Percentiles rank a stretch among this genome's conserved stretches.
Conservation (phyloP, 2,113 vertebrate species). For the Rhinolophus ferrumequinum region DNA sequence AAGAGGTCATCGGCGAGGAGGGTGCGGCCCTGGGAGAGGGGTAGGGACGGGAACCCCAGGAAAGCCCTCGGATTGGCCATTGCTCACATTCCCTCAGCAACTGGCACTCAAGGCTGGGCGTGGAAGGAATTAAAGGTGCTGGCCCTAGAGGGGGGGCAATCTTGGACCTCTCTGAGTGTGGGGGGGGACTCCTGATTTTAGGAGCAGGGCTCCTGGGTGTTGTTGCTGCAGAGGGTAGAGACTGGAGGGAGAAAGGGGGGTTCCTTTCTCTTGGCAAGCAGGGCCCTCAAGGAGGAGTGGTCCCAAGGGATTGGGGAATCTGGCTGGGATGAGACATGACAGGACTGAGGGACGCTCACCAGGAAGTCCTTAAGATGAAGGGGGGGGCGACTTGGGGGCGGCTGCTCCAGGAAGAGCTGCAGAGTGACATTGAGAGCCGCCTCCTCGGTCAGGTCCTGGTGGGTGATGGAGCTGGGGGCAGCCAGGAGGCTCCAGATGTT, state of each 20-base stretch:
- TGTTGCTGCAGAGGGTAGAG: not conserved
- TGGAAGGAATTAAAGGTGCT: not conserved
- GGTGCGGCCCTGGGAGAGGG: conserved; percentile 69
- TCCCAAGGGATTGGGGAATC: not conserved
- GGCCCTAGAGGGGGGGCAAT: not conserved
- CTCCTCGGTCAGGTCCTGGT: conserved; percentile 91
- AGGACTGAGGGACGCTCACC: conserved; percentile 58
- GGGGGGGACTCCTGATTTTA: not conserved
- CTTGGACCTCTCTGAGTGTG: not conserved
- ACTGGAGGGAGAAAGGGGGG: not conserved
- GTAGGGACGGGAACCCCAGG: not conserved
- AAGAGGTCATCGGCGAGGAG: conserved; percentile 78
- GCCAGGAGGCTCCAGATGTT: conserved; percentile 91
- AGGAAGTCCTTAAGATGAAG: conserved; percentile 74
- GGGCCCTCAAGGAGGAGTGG: not conserved
- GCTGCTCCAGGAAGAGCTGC: conserved; percentile 78
- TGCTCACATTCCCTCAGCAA: not conserved
- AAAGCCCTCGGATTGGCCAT: not conserved
- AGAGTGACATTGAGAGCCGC: conserved; percentile 88
- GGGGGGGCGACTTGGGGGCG: not conserved
- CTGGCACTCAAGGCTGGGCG: not conserved
- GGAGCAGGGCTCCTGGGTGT: not conserved
- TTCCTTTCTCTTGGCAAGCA: not conserved
- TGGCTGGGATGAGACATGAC: not conserved
- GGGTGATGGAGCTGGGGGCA: conserved; percentile 89